Percentiles rank a stretch among this genome's conserved stretches.
phyloP scores from a whole-genome alignment of 2,113 vertebrate genomes.

The Protobothrops flavoviridis region DNA sequence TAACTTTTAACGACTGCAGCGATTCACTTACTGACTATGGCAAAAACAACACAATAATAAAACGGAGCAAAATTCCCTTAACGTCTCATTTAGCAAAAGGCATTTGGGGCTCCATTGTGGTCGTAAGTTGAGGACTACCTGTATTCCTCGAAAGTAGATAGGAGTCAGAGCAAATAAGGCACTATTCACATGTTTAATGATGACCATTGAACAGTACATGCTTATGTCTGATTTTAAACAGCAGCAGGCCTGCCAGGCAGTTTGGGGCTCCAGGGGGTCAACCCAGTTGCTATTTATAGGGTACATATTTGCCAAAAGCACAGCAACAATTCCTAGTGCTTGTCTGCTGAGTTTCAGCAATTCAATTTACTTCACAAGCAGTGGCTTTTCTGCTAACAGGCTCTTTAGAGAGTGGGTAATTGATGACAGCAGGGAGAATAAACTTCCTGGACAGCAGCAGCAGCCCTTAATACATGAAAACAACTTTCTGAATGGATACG shows the following conservation, averaged over 20 bases:
- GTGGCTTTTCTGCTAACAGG: not conserved
- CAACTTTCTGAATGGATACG: not conserved
- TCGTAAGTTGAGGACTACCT: no score
- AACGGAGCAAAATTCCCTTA: no score
- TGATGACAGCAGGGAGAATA: not conserved
- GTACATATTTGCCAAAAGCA: not conserved
- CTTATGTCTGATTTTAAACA: not conserved
- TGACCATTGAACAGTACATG: not conserved
- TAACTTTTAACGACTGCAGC: no score
- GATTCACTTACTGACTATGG: no score
- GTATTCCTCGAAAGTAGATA: not conserved
- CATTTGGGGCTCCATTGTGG: no score
- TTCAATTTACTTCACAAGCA: not conserved
- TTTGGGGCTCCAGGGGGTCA: not conserved
- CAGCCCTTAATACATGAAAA: not conserved
- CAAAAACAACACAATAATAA: no score
- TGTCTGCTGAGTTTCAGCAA: not conserved
- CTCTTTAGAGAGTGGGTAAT: not conserved
- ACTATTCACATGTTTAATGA: not conserved
- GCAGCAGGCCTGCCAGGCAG: not conserved
- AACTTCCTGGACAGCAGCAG: not conserved
- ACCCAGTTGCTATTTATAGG: not conserved
- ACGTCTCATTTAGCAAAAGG: no score
- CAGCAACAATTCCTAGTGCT: not conserved
- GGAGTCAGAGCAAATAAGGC: not conserved